These are phyloP conservation scores for Marasmarcha lunaedactyla DNA, from an alignment of 2,888 invertebrate species.

Conservation along the genomic window DNA sequence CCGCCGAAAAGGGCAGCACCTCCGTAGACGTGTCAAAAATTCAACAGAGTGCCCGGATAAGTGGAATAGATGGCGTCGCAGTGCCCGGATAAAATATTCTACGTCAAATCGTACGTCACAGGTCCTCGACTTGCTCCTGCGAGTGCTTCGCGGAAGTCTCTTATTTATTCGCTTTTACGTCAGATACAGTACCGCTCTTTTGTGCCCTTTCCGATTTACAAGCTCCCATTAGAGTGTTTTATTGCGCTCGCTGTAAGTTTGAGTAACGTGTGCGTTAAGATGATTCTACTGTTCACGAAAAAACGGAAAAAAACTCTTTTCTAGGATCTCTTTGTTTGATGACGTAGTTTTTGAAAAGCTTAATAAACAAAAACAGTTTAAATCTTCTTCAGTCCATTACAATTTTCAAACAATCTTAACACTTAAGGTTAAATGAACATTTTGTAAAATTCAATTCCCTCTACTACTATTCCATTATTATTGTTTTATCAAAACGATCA, in stretches of 20 bases:
- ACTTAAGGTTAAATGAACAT: no score
- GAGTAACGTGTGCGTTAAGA: slow-evolving; percentile 12
- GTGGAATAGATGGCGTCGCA: slow-evolving; percentile 63
- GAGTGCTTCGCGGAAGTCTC: slow-evolving; percentile 61
- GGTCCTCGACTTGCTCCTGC: slow-evolving; percentile 57
- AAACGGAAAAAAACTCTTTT: no score
- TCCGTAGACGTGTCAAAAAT: slow-evolving; percentile 62
- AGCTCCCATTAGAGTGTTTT: slow-evolving; percentile 32
- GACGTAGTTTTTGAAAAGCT: no score
- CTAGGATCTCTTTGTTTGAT: no score
- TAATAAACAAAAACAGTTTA: no score
- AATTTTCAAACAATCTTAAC: no score
- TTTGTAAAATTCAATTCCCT: no score
- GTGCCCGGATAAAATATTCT: slow-evolving; percentile 62
- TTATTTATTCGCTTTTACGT: slow-evolving; percentile 64
- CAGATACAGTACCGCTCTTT: slow-evolving; percentile 46
- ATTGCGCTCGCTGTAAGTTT: slow-evolving; percentile 23
- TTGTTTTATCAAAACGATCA: slow-evolving; percentile 47
- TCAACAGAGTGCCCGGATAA: slow-evolving; percentile 62
- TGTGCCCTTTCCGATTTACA: slow-evolving; percentile 50
- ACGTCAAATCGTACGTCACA: slow-evolving; percentile 67
- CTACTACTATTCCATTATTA: no score
- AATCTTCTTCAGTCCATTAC: no score
- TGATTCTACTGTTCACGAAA: slow-evolving; percentile 11
- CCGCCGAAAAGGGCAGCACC: slow-evolving; percentile 53